phyloP scores from a whole-genome alignment of 1,140 invertebrate species.

The Lepidostoma basale region DNA sequence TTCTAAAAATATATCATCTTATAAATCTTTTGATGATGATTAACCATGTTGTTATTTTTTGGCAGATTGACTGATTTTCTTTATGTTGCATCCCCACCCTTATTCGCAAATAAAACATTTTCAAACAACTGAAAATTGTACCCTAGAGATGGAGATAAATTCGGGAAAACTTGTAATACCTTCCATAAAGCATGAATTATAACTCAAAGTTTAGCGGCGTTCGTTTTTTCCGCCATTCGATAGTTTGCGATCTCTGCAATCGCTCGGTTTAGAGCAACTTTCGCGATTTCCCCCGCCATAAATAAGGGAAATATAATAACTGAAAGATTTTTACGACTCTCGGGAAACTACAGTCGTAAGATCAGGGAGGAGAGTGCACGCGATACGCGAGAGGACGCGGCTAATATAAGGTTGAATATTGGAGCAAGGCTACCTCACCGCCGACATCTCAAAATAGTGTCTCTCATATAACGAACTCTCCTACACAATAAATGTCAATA shows the following conservation, averaged over 20 bases:
- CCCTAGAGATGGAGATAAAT: slow-evolving; percentile 18
- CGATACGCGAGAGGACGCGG: neutral
- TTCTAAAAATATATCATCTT: too few species aligned
- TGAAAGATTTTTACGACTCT: slow-evolving; percentile 16
- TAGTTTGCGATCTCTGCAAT: slow-evolving; percentile 18
- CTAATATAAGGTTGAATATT: too few species aligned
- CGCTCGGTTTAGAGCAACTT: slow-evolving; percentile 12
- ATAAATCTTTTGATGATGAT: too few species aligned
- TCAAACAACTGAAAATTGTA: slow-evolving; percentile 27
- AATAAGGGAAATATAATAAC: slow-evolving; percentile 22
- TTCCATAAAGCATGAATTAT: slow-evolving; percentile 25
- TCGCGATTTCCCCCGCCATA: slow-evolving; percentile 1
- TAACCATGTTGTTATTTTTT: too few species aligned
- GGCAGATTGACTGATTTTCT: too few species aligned
- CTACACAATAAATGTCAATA: too few species aligned
- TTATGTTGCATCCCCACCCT: too few species aligned
- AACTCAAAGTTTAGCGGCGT: slow-evolving; percentile 7
- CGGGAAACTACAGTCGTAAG: neutral
- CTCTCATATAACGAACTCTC: too few species aligned
- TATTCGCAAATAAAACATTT: slow-evolving; percentile 23
- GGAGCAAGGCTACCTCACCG: too few species aligned
- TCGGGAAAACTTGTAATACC: slow-evolving; percentile 15
- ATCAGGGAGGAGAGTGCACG: neutral
- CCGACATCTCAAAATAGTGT: too few species aligned
- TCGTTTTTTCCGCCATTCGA: slow-evolving; percentile 1